Percentiles rank a stretch among this genome's conserved stretches.
Evolutionary conservation across 2,113 vertebrate genomes (phyloP).

Genomic region (Ploceus nigricollis): DNA sequence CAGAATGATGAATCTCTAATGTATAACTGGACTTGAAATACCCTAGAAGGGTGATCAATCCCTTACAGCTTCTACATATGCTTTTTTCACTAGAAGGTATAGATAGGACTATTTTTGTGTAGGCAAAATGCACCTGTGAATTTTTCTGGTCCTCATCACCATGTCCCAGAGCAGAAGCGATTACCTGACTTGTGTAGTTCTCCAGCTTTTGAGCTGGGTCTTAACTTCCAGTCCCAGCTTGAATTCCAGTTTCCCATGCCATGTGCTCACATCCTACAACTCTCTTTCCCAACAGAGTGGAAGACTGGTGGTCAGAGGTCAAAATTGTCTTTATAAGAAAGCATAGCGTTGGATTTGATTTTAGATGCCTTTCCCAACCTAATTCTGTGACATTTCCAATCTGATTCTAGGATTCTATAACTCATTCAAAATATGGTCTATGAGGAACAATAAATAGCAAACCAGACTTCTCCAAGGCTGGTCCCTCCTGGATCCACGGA

Average conservation of each 20-base stretch:
- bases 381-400: background rate
- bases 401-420: background rate
- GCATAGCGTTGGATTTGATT: fast-evolving
- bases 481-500: background rate
- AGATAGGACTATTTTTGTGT: background rate
- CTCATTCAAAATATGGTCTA: background rate
- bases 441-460: background rate
- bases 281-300: background rate
- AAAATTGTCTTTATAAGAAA: background rate
- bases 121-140: background rate
- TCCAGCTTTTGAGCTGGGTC: background rate
- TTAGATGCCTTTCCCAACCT: background rate
- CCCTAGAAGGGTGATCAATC: background rate
- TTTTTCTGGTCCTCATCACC: background rate
- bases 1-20: background rate
- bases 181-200: background rate
- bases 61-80: background rate
- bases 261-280: background rate
- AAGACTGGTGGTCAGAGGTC: background rate
- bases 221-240: background rate
- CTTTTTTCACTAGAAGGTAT: background rate
- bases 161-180: background rate
- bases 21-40: background rate
- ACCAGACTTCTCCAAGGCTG: background rate
- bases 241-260: background rate